Evolutionary conservation across 92 coral and sea anemone genomes (phyloP).

Genomic region (Pocillopora grandis): DNA sequence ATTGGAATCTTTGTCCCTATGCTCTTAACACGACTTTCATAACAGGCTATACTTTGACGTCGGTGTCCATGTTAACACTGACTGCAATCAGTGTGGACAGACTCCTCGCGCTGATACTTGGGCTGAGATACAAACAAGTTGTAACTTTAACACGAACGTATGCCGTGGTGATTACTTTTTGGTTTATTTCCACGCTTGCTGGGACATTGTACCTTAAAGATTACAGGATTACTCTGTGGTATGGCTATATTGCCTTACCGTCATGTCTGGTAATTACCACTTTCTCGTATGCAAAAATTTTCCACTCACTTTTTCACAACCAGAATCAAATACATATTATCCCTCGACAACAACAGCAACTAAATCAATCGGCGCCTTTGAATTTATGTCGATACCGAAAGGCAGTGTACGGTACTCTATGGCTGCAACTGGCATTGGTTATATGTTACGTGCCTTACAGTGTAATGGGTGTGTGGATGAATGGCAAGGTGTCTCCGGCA

Average conservation of each 20-base stretch:
- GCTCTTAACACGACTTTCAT: not conserved
- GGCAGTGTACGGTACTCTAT: not conserved
- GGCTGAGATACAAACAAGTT: not conserved
- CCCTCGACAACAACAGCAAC: not conserved
- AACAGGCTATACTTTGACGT: not conserved
- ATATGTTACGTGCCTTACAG: not conserved
- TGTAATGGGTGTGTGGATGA: too few species aligned
- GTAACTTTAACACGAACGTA: not conserved
- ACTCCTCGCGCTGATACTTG: too few species aligned
- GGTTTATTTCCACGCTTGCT: not conserved
- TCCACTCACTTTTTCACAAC: not conserved
- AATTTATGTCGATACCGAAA: not conserved
- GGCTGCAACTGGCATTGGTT: not conserved
- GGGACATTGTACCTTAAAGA: not conserved
- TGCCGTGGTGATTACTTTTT: not conserved
- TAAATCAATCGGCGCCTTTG: not conserved
- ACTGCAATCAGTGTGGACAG: too few species aligned
- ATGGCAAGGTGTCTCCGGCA: too few species aligned
- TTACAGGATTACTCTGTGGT: not conserved
- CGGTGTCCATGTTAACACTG: conserved; percentile 2
- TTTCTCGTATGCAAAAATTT: not conserved
- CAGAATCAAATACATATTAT: not conserved
- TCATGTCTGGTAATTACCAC: not conserved
- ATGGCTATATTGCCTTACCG: not conserved
- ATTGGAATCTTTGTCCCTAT: not conserved